A percentile compares a stretch with the other conserved stretches of the same genome.
Conservation (phyloP, 2,113 vertebrate species). For the Pseudopipra pipra region DNA sequence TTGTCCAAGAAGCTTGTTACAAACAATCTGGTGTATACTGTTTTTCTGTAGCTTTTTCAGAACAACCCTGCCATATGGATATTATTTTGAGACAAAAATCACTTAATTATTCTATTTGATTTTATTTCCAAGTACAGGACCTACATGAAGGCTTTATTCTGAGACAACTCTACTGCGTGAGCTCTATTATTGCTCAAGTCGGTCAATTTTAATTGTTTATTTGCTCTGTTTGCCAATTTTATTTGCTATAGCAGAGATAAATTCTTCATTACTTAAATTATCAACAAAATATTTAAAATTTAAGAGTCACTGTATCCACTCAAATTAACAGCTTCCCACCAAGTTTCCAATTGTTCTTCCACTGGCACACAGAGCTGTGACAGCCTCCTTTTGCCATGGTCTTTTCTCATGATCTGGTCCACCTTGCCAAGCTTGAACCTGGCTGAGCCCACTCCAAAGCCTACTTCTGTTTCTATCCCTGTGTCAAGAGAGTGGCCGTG, state of each 20-base stretch:
- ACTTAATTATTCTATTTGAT: not conserved
- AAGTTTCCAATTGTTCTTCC: not conserved
- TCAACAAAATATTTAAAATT: not conserved
- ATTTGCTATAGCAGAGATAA: not conserved
- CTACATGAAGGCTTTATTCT: not conserved
- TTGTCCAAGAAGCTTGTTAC: not conserved
- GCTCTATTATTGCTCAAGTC: not conserved
- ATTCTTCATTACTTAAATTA: not conserved
- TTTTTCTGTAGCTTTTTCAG: not conserved
- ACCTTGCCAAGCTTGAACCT: not conserved
- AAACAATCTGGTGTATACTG: not conserved
- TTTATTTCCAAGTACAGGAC: not conserved
- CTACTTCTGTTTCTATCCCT: not conserved
- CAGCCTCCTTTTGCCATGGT: not conserved
- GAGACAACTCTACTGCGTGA: not conserved
- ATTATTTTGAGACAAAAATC: conserved; percentile 16
- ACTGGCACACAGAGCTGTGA: not conserved
- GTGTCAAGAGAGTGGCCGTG: fast-evolving
- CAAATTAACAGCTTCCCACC: not conserved
- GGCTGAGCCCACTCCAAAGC: not conserved
- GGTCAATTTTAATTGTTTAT: not conserved
- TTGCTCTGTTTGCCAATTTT: not conserved
- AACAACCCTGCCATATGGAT: not conserved
- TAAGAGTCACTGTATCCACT: not conserved
- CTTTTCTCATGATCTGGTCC: not conserved